These are phyloP conservation scores for Hydrolagus colliei DNA, from an alignment of 2,797 vertebrate species.

Conservation along the genomic window DNA sequence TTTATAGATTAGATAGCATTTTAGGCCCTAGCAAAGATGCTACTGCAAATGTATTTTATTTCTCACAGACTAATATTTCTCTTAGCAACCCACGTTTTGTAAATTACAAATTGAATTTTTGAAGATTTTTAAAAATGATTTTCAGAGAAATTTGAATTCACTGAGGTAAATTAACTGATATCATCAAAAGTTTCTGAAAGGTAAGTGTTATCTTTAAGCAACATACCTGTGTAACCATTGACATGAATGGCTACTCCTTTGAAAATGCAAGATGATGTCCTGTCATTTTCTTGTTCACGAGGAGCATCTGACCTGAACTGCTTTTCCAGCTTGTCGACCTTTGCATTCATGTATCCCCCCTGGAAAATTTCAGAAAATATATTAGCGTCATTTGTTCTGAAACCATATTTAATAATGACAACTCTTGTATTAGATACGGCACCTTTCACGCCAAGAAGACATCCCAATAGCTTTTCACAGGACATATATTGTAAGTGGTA, in stretches of 20 bases:
- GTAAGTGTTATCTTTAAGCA: background rate
- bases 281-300: slow-evolving; percentile 72
- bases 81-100: background rate
- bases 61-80: background rate
- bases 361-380: slow-evolving; percentile 46
- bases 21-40: no score
- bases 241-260: slow-evolving; percentile 89
- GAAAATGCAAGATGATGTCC: slow-evolving; percentile 74
- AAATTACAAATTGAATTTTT: background rate
- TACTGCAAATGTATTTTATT: background rate
- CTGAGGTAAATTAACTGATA: background rate
- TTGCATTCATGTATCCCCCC: slow-evolving; percentile 95
- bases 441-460: no score
- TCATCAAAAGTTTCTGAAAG: background rate
- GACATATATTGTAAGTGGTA: no score
- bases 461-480: no score
- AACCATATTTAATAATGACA: background rate
- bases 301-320: slow-evolving; percentile 81
- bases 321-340: slow-evolving; percentile 85
- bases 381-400: background rate
- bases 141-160: background rate
- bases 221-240: slow-evolving; percentile 90
- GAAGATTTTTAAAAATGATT: background rate
- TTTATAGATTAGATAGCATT: background rate
- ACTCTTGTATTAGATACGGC: no score